These are phyloP conservation scores for Neoascia interrupta DNA, from an alignment of 2,888 invertebrate genomes.

Conservation along the genomic window DNA sequence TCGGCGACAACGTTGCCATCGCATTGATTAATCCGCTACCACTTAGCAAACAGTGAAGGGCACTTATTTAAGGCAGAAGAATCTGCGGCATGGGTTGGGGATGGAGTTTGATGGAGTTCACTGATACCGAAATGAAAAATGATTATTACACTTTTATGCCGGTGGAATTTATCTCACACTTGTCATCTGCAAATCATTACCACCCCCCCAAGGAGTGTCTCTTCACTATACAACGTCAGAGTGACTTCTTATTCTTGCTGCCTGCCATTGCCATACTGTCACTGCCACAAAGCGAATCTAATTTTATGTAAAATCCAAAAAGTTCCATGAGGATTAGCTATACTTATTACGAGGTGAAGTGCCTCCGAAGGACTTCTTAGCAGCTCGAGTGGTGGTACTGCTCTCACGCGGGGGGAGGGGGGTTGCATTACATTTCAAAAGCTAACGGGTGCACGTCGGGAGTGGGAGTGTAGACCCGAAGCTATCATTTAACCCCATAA, in stretches of 20 bases:
- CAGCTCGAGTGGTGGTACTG: slow-evolving; percentile 31
- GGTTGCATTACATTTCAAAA: slow-evolving; percentile 45
- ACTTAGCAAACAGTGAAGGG: slow-evolving; percentile 62
- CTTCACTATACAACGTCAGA: no score
- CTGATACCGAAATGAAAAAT: slow-evolving; percentile 67
- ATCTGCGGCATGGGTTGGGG: slow-evolving; percentile 3
- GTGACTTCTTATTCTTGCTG: background rate
- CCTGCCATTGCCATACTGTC: background rate
- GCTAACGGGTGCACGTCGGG: slow-evolving; percentile 8
- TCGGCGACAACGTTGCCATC: slow-evolving; percentile 48
- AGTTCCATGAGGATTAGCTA: slow-evolving; percentile 48
- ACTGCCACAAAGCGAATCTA: slow-evolving; percentile 6
- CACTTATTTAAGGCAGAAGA: slow-evolving; percentile 48
- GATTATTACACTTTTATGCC: slow-evolving; percentile 65
- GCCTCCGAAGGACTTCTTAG: slow-evolving; percentile 47
- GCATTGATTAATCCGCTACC: slow-evolving; percentile 68
- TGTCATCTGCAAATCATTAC: slow-evolving; percentile 67
- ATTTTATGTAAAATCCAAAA: slow-evolving; percentile 58
- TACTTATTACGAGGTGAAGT: slow-evolving; percentile 57
- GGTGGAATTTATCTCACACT: slow-evolving; percentile 62
- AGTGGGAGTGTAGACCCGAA: background rate
- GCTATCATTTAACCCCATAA: slow-evolving; percentile 63
- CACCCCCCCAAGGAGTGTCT: slow-evolving; percentile 20
- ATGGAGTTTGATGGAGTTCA: slow-evolving; percentile 35
- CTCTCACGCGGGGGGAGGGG: no score